Conservation (phyloP, 1,140 invertebrate genomes). For the Lucilia cuprina region DNA sequence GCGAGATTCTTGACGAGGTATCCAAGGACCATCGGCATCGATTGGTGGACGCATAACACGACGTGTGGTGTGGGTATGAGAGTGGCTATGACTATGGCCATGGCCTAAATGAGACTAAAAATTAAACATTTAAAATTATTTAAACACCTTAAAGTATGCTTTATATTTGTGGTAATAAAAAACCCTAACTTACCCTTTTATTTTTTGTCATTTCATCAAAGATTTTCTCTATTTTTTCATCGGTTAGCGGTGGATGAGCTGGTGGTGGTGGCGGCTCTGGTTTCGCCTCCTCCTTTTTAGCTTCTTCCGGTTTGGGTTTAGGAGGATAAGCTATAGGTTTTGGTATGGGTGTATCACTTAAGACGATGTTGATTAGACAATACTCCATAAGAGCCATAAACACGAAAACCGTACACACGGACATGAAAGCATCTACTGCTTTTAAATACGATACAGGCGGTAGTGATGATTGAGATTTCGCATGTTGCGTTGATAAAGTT, state of each 20-base stretch:
- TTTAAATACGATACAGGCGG: slow-evolving; percentile 91
- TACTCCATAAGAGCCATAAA: slow-evolving; percentile 95
- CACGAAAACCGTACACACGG: slow-evolving; percentile 88
- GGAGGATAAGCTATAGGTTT: slow-evolving; percentile 61
- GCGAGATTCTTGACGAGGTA: slow-evolving; percentile 57
- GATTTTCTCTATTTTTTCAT: slow-evolving; percentile 60
- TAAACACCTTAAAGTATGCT: background rate
- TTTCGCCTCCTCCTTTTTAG: slow-evolving; percentile 48
- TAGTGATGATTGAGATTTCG: slow-evolving; percentile 86
- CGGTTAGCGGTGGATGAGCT: slow-evolving; percentile 39
- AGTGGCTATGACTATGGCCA: background rate
- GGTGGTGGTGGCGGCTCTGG: slow-evolving; percentile 41
- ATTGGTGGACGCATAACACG: slow-evolving; percentile 53
- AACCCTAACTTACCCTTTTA: slow-evolving; percentile 46
- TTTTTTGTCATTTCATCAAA: slow-evolving; percentile 61
- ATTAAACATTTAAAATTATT: background rate
- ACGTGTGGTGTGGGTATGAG: slow-evolving; percentile 40
- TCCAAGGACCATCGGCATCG: slow-evolving; percentile 60
- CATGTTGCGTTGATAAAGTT: slow-evolving; percentile 89
- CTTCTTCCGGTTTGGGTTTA: slow-evolving; percentile 54
- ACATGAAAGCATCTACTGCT: slow-evolving; percentile 91
- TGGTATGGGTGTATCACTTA: slow-evolving; percentile 64
- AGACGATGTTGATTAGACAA: slow-evolving; percentile 87
- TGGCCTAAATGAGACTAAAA: slow-evolving; percentile 41
- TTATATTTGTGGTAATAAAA: background rate